A percentile compares a stretch with the other conserved stretches of the same genome.
Conservation (phyloP, 2,113 vertebrate species). For the Natator depressus region DNA sequence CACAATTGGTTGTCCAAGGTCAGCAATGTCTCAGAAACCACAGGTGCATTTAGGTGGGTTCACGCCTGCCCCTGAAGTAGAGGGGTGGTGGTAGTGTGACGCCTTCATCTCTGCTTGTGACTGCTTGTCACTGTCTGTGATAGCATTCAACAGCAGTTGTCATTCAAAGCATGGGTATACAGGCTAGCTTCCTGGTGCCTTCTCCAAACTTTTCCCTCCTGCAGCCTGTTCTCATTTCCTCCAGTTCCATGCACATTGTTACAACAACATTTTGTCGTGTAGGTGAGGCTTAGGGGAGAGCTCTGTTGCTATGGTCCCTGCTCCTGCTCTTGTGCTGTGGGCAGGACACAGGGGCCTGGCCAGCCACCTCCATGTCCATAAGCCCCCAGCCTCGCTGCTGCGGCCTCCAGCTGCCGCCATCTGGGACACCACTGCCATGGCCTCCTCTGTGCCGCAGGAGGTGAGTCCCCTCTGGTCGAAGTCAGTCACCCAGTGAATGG, state of each 20-base stretch:
- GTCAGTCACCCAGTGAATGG: too few relatives aligned
- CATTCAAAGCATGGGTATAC: not conserved
- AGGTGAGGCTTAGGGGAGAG: not conserved
- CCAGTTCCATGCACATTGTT: not conserved
- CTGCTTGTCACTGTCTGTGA: not conserved
- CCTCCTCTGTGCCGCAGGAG: constrained; percentile 18
- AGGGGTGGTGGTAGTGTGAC: not conserved
- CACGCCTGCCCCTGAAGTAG: not conserved
- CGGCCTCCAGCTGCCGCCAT: not conserved
- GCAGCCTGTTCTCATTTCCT: not conserved
- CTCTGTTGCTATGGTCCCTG: not conserved
- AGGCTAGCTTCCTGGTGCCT: not conserved
- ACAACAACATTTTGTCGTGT: not conserved
- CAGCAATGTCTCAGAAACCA: not conserved
- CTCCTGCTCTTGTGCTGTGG: not conserved
- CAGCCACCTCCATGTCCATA: too few relatives aligned
- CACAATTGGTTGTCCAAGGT: not conserved
- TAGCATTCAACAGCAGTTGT: not conserved
- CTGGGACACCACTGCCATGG: constrained; percentile 5
- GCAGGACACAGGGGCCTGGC: too few relatives aligned
- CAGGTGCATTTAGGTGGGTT: not conserved
- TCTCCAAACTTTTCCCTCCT: not conserved
- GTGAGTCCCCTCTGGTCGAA: constrained; percentile 12
- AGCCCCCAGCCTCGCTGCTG: too few relatives aligned
- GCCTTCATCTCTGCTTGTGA: not conserved